Percentiles rank a stretch among this genome's conserved stretches.
Evolutionary conservation across 2,113 vertebrate genomes (phyloP).

Genomic region (Myotis davidii): DNA sequence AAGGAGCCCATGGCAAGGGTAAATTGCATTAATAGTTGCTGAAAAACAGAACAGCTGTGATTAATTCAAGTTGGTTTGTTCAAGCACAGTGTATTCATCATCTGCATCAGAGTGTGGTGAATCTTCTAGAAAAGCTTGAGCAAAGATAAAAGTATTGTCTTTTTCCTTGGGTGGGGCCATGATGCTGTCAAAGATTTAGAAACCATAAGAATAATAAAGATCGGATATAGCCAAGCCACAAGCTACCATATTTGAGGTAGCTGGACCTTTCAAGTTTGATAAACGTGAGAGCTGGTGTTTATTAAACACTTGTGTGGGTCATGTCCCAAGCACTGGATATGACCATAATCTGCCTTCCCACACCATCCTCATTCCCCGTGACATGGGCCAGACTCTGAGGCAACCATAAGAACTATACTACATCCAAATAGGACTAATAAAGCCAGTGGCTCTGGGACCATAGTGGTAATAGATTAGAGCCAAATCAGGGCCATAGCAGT

Average conservation of each 20-base stretch:
- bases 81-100: neutral
- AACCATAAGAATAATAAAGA: neutral
- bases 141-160: neutral
- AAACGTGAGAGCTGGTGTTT: neutral
- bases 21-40: conserved; percentile 37
- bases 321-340: neutral
- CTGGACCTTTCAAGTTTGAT: neutral
- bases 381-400: neutral
- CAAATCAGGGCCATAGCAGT: neutral
- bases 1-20: conserved; percentile 8
- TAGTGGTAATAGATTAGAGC: neutral
- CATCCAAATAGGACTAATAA: neutral
- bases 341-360: neutral
- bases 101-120: neutral
- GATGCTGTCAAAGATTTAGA: neutral
- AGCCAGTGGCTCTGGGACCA: neutral
- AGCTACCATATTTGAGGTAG: neutral
- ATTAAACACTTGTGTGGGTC: neutral
- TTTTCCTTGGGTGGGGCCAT: neutral
- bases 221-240: neutral
- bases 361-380: neutral
- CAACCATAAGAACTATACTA: neutral
- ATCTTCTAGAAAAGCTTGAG: neutral
- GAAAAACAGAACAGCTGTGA: conserved; percentile 48
- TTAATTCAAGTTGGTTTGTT: conserved; percentile 47